A percentile compares a stretch with the other conserved stretches of the same genome.
phyloP scores from a whole-genome alignment of 2,888 invertebrate genomes.

The Dyspetes luteomarginatus region DNA sequence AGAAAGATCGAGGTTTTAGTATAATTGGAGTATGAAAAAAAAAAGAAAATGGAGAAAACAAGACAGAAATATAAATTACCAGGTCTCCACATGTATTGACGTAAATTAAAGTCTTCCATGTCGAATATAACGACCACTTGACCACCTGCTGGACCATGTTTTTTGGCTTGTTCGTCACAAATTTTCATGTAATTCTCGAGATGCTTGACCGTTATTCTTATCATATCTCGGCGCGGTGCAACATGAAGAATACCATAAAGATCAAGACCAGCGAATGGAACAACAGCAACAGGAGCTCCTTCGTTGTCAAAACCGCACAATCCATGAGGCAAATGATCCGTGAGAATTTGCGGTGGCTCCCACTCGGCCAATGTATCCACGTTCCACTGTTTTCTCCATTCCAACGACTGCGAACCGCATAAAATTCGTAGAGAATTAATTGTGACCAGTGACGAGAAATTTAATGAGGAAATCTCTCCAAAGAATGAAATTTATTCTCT shows the following conservation, averaged over 20 bases:
- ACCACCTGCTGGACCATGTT: slow-evolving; percentile 87
- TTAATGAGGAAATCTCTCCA: background rate
- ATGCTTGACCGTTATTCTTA: slow-evolving; percentile 88
- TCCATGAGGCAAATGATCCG: slow-evolving; percentile 91
- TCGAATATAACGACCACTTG: slow-evolving; percentile 90
- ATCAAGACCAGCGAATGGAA: slow-evolving; percentile 93
- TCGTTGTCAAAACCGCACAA: slow-evolving; percentile 92
- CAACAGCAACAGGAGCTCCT: slow-evolving; percentile 92
- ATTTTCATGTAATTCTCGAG: slow-evolving; percentile 88
- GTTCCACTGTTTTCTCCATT: slow-evolving; percentile 91
- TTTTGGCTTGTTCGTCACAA: slow-evolving; percentile 86
- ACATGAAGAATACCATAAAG: slow-evolving; percentile 92
- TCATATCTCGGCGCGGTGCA: slow-evolving; percentile 89
- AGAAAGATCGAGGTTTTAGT: slow-evolving; percentile 7
- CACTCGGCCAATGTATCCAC: slow-evolving; percentile 89
- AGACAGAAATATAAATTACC: slow-evolving; percentile 83
- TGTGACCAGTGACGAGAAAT: background rate
- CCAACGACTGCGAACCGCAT: slow-evolving; percentile 89
- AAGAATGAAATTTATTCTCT: too few relatives aligned
- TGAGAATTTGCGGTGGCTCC: slow-evolving; percentile 89
- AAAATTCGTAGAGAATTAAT: slow-evolving; percentile 67
- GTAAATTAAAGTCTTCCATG: slow-evolving; percentile 90
- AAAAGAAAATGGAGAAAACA: slow-evolving; percentile 6
- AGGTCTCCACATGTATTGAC: slow-evolving; percentile 94
- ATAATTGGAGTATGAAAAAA: slow-evolving; percentile 23